Evolutionary conservation across 2,888 invertebrate species (phyloP), one percentile per base, ranked within the genome.

Genomic region (Orthonevra nobilis): DNA sequence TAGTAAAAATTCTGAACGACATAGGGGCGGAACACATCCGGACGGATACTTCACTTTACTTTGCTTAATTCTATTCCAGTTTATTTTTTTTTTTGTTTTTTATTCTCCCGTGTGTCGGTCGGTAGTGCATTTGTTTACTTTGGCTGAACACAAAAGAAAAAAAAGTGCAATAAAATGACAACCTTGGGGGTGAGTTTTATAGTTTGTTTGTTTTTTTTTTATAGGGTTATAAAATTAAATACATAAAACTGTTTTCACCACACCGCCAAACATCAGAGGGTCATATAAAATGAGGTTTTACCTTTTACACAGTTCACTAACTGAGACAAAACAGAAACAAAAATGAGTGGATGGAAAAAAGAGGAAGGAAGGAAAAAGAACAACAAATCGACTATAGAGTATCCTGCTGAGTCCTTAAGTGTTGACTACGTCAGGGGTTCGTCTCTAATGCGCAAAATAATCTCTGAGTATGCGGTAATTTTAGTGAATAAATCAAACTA

Each of bases 381-480:
- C 48, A 64, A 81, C 75, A 70, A 81, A 81, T 75, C 69, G 69
- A 48, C 64, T 64, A 61, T 48, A 38, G 72, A 70, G 54, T 70
- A 46, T 84, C 85, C 83, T 83, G 85, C 84, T 84, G 85, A 68
- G 85, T 81, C 82, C 83, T 84, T 83, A 84, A 83, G 83, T 84
- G 84, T 83, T 84, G 82, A 83, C 82, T 84, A 81, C 79, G 61
- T 74, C 73, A 81, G 74, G 74, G 74, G 74, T 74, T 81, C 52
- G 56, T 52, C 15, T 74, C 74, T 81, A 74, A 81, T 74, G 74
- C 63, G 74, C 68, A 81, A 74, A 81, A 81, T 81, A 61, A 81
- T 74, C 66, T 68, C 66, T 56, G 66, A 68, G 73, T 73, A 61
- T 74, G 81, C 81, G 81, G 81, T 81, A 68, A 74, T 74, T 74